Base-by-base conservation (phyloP, 2,797 vertebrate species). In the Lepilemur ruficaudatus region DNA sequence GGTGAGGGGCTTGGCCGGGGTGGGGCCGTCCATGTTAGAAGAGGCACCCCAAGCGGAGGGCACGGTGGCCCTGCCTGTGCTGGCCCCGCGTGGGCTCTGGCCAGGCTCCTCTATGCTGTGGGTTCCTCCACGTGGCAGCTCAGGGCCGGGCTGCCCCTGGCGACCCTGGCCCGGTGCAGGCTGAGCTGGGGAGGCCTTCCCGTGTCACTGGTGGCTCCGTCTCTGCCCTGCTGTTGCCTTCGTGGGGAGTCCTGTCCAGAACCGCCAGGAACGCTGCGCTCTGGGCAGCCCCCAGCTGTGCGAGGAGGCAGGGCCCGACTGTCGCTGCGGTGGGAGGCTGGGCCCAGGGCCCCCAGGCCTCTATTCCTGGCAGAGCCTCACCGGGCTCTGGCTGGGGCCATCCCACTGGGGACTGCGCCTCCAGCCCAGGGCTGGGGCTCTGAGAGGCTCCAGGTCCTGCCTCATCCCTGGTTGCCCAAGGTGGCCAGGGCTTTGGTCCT, bases 201-300 rank as follows among this genome's bases (percentile, higher is more conserved):
- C 5, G n/a, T 15, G 32, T 35, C 48, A 25, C 22, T 7, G 11
- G 20, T 52, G 20, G 20, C 22, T 14, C 72, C 0, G 7, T 50
- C 35, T 69, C 75, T 78, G 22, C 48, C 28, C 75, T 2, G 4
- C 48, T 2, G 1, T 55, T 7, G 7, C 20, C 32, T 0, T 15
- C 22, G 0, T 2, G 7, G 75, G 12, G 48, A 35, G 48, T 78
- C 4, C 7, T 35, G 12, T 78, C 48, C 12, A 35, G 48, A 55
- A 52, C 12, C 22, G 4, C 9, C 0, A 4, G 65, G 67, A 69
- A 35, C 0, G 4, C 18, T 9, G 30, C 7, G 2, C 30, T 63
- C 30, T 32, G 61, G 30, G 61, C 61, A n/a, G 61, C 30, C 61
- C 61, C 61, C 61, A 7, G 61, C 61, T 65, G 61, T 15, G 30